Evolutionary conservation across 2,113 vertebrate genomes (phyloP).

Genomic region (Serilophus lunatus): DNA sequence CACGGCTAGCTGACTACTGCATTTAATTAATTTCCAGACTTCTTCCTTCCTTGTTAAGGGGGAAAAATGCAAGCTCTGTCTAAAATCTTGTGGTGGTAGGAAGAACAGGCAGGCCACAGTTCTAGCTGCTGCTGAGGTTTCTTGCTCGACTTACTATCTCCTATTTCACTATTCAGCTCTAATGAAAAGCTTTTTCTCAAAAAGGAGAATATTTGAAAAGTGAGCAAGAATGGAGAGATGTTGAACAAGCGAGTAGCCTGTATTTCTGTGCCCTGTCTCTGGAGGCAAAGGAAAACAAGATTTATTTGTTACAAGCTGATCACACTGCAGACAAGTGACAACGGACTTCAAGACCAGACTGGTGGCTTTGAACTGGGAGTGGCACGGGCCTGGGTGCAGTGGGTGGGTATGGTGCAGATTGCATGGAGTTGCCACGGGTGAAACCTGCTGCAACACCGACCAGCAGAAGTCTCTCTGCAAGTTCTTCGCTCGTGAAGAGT

Average conservation of each 20-base stretch:
- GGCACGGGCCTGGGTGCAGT: background rate
- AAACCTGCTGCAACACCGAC: background rate
- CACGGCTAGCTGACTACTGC: background rate
- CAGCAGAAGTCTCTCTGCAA: background rate
- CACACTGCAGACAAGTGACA: accelerated
- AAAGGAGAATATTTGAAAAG: background rate
- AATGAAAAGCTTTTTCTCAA: constrained; percentile 5
- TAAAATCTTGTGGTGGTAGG: background rate
- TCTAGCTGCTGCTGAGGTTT: background rate
- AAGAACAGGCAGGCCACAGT: constrained; percentile 18
- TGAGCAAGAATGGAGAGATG: background rate
- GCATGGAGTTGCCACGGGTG: accelerated
- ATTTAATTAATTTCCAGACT: constrained; percentile 40
- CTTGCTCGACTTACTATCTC: constrained; percentile 1
- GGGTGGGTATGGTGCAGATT: background rate
- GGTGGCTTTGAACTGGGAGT: background rate
- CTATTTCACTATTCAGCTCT: background rate
- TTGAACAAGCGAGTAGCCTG: background rate
- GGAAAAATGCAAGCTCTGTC: constrained; percentile 43
- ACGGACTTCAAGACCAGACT: accelerated
- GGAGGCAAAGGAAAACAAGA: background rate
- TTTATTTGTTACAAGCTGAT: background rate
- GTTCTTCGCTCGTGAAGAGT: background rate
- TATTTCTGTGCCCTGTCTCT: background rate
- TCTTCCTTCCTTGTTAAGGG: background rate